These are phyloP conservation scores for Heliconius melpomene DNA, from an alignment of 1,140 invertebrate genomes.

Conservation along the genomic window DNA sequence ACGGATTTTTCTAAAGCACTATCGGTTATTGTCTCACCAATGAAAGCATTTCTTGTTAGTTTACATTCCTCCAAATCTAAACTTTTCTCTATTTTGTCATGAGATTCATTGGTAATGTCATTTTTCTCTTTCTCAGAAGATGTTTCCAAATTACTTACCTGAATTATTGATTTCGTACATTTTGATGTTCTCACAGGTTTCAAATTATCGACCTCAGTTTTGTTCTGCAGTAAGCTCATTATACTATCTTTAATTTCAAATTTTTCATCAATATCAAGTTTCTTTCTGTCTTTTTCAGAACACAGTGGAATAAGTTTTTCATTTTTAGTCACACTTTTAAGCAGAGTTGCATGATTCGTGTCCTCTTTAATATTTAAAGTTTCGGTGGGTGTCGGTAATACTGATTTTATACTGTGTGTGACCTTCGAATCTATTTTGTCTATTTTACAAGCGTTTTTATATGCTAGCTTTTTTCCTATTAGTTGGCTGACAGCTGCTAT, in stretches of 20 bases:
- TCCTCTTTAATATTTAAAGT: constrained; percentile 58
- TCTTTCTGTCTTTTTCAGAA: constrained; percentile 40
- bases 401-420: constrained; percentile 66
- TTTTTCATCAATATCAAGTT: constrained; percentile 42
- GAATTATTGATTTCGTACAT: constrained; percentile 41
- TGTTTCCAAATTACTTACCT: constrained; percentile 39
- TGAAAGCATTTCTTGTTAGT: constrained; percentile 16
- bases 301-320: constrained; percentile 38
- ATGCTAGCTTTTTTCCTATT: constrained; percentile 67
- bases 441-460: constrained; percentile 71
- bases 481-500: constrained; percentile 65
- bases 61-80: constrained; percentile 17
- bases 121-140: constrained; percentile 26
- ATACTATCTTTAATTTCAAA: constrained; percentile 45
- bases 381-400: constrained; percentile 68
- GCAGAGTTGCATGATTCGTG: constrained; percentile 37
- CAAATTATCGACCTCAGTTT: constrained; percentile 21
- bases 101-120: constrained; percentile 49
- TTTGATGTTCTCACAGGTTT: constrained; percentile 43
- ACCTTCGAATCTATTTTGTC: constrained; percentile 72
- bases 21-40: constrained; percentile 14
- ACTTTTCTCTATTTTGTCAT: constrained; percentile 30
- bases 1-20: constrained; percentile 34
- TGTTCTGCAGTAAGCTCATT: constrained; percentile 35
- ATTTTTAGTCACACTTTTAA: constrained; percentile 40